These are phyloP conservation scores for Macroramphosus scolopax DNA, from an alignment of 2,797 vertebrate species.

Conservation along the genomic window DNA sequence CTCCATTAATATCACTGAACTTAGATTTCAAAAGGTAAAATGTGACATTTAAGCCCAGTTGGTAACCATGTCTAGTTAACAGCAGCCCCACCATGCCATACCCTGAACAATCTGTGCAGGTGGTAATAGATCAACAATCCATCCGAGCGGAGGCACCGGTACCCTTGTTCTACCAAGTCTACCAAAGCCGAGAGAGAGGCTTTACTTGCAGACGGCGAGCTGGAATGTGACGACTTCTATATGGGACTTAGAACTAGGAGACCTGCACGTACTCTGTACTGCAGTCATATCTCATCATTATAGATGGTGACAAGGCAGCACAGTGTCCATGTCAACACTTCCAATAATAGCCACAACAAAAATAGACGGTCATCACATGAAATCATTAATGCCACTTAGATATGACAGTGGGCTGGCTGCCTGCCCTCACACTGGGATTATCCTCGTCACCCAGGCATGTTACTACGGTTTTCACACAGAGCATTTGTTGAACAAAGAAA, in stretches of 20 bases:
- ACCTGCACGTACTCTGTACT: constrained; percentile 16
- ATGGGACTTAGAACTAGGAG: background rate
- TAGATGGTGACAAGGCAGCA: constrained; percentile 39
- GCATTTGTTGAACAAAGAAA: background rate
- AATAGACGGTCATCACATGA: constrained; percentile 68
- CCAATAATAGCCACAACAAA: constrained; percentile 63
- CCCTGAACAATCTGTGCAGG: too few relatives aligned
- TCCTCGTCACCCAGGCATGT: constrained; percentile 5
- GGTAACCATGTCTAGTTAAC: too few relatives aligned
- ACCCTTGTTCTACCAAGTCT: too few relatives aligned
- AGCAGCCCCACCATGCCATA: too few relatives aligned
- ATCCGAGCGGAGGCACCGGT: too few relatives aligned
- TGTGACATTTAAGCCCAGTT: too few relatives aligned
- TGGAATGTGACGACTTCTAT: background rate
- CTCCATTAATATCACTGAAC: too few relatives aligned
- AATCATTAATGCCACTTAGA: constrained; percentile 75
- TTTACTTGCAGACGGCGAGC: too few relatives aligned
- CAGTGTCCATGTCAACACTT: constrained; percentile 30
- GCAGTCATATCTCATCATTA: constrained; percentile 39
- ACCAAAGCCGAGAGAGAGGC: too few relatives aligned
- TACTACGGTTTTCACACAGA: constrained; percentile 18
- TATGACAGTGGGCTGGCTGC: constrained; percentile 46
- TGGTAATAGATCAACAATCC: too few relatives aligned
- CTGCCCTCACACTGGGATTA: constrained; percentile 39
- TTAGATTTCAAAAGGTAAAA: too few relatives aligned